Evolutionary conservation across 23 tunicate genomes (phyloP).

Genomic region (Corella eumyota): DNA sequence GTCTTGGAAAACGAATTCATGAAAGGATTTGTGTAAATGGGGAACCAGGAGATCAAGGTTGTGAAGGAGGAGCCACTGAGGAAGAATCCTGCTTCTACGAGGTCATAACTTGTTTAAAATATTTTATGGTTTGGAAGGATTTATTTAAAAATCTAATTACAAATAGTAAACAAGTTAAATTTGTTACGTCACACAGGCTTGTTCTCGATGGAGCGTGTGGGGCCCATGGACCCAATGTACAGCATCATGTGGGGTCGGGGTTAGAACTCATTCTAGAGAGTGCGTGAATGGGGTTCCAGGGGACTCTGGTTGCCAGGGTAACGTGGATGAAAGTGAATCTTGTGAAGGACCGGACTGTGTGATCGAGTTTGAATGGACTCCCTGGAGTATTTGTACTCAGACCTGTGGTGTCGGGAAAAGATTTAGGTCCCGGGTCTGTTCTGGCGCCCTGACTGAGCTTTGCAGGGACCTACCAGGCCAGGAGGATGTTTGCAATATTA

Average conservation of each 20-base stretch:
- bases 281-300: constrained; percentile 56
- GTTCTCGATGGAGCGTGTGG: constrained; percentile 46
- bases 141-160: background rate
- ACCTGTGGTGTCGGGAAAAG: constrained; percentile 46
- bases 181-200: constrained; percentile 8
- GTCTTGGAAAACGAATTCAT: constrained; percentile 29
- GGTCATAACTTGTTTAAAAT: constrained; percentile 20
- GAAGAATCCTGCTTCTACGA: constrained; percentile 12
- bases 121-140: background rate
- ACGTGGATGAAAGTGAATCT: constrained; percentile 16
- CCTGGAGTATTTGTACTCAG: constrained; percentile 32
- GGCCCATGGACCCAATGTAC: constrained; percentile 37
- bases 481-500: constrained; percentile 45
- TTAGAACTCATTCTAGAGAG: constrained; percentile 14
- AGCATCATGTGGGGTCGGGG: constrained; percentile 45
- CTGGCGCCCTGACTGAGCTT: constrained; percentile 1
- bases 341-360: constrained; percentile 31
- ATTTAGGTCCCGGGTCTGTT: constrained; percentile 14
- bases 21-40: constrained; percentile 49
- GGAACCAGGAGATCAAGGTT: constrained; percentile 63
- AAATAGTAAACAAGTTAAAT: background rate
- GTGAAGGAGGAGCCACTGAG: constrained; percentile 27
- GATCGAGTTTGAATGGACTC: constrained; percentile 19
- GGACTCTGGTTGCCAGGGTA: constrained; percentile 36
- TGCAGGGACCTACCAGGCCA: constrained; percentile 45